Evolutionary conservation across 2,797 vertebrate species (phyloP).

Genomic region (Eulemur rubriventer): DNA sequence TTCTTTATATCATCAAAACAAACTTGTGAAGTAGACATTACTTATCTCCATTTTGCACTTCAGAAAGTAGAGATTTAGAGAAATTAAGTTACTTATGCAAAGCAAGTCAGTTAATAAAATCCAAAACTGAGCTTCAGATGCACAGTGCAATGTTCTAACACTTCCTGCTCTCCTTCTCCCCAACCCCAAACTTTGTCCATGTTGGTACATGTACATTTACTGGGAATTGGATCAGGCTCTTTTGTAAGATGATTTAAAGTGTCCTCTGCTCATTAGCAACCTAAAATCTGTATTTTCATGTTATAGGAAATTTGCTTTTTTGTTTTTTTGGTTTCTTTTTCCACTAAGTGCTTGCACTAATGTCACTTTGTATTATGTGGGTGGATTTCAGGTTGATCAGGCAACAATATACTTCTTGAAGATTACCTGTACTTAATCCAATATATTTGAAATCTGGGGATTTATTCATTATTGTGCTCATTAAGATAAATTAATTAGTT

Average conservation of each 20-base stretch:
- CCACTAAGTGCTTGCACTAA: neutral
- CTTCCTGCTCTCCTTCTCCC: accelerated
- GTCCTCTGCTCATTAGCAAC: neutral
- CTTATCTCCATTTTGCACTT: neutral
- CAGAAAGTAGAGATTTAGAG: neutral
- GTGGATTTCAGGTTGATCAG: neutral
- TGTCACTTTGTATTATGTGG: neutral
- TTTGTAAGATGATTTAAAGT: neutral
- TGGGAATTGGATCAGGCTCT: accelerated
- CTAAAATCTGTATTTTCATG: conserved; percentile 8
- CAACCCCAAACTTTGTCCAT: neutral
- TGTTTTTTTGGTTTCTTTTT: neutral
- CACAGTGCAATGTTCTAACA: neutral
- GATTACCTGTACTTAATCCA: conserved; percentile 29
- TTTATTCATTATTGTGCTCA: conserved; percentile 71
- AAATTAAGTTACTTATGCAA: neutral
- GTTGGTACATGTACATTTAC: neutral
- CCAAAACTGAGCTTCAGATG: neutral
- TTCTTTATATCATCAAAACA: neutral
- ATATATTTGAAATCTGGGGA: conserved; percentile 58
- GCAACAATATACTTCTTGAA: neutral
- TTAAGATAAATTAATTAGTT: conserved; percentile 84
- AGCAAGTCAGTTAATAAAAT: neutral
- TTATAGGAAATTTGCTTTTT: neutral
- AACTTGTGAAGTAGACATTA: neutral